Evolutionary conservation across 2,113 vertebrate species (phyloP).

Genomic region (Murina feae): DNA sequence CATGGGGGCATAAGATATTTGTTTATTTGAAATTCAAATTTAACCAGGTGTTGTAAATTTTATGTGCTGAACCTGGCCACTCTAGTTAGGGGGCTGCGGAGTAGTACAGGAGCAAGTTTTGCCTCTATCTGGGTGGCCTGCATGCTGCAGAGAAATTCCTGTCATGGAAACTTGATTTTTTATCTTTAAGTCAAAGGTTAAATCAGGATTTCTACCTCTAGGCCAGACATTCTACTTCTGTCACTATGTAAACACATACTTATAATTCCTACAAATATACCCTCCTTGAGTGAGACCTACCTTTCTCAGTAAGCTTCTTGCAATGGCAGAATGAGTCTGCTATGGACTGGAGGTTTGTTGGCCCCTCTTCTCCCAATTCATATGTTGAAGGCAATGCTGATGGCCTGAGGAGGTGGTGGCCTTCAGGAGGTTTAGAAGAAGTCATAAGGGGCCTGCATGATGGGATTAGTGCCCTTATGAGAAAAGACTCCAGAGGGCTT

Average conservation of each 20-base stretch:
- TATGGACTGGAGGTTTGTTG: neutral
- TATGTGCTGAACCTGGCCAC: neutral
- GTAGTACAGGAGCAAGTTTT: neutral
- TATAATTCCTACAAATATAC: rapidly evolving
- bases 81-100: neutral
- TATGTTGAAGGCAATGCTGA: neutral
- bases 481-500: too few species aligned
- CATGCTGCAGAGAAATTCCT: neutral
- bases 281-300: rapidly evolving
- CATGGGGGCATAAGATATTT: neutral
- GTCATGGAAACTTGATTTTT: neutral
- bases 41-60: neutral
- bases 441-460: neutral
- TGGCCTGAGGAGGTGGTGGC: neutral
- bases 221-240: neutral
- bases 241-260: too few species aligned
- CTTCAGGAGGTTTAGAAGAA: neutral
- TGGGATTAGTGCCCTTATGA: neutral
- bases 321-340: neutral
- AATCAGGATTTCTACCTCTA: neutral
- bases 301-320: neutral
- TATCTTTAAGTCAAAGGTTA: neutral
- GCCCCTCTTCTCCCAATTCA: neutral
- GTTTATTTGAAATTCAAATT: neutral
- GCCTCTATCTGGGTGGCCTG: neutral